Percentiles rank a stretch among this genome's conserved stretches.
phyloP scores from a whole-genome alignment of 2,113 vertebrate genomes.

The Macheiramphus alcinus region DNA sequence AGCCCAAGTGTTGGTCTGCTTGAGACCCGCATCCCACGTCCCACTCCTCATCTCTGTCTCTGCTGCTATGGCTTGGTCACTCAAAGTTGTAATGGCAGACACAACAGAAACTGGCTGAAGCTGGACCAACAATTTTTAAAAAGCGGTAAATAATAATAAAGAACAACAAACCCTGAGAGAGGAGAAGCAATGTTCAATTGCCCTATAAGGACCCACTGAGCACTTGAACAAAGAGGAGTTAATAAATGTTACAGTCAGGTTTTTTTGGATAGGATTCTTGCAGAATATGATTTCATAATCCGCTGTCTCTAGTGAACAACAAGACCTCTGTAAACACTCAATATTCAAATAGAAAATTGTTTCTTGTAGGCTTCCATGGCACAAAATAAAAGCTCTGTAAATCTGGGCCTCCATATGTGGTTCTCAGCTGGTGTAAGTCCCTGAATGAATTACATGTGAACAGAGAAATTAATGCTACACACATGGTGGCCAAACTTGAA shows the following conservation, averaged over 20 bases:
- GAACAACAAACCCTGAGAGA: background rate
- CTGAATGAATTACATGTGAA: conserved; percentile 75
- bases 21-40: background rate
- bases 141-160: background rate
- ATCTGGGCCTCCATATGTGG: conserved; percentile 77
- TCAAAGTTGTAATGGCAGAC: background rate
- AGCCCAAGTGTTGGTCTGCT: background rate
- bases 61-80: background rate
- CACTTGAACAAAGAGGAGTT: conserved; percentile 24
- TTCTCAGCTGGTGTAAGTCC: conserved; percentile 78
- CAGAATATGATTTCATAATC: conserved; percentile 68
- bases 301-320: conserved; percentile 60
- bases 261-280: conserved; percentile 39
- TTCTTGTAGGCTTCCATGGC: conserved; percentile 73
- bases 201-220: background rate
- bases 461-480: conserved; percentile 74
- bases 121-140: background rate
- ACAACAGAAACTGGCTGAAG: background rate
- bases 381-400: conserved; percentile 74
- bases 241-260: conserved; percentile 27
- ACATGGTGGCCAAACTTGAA: conserved; percentile 76
- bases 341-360: conserved; percentile 74
- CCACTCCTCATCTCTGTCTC: background rate
- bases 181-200: background rate
- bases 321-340: conserved; percentile 67